Evolutionary conservation across 2,888 invertebrate species (phyloP), one percentile per base, ranked within the genome.

Genomic region (Platynereis dumerilii): DNA sequence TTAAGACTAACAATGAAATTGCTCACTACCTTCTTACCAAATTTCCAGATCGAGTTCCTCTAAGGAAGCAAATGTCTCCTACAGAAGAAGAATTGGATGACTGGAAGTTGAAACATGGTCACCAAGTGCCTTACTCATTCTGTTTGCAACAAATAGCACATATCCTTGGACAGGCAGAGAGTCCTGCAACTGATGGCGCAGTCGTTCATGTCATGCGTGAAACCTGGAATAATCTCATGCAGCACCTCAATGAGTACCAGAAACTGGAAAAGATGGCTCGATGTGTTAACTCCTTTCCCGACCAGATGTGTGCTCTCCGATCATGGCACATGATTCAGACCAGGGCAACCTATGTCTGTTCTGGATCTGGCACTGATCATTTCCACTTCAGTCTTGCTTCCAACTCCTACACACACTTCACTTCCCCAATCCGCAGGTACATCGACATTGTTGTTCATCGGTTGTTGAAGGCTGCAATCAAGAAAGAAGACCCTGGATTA

Each of bases 361-460:
- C 79, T 10, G 79, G 76, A n/a, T 54, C 45, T 34, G 53, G 45
- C 12, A 54, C 64, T 2, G 64, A 61, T 20, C 69, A 71, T 58
- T 45, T 52, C 1, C 96, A 96, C 86, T 96, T 91, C 83, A 94
- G 94, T 5, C 85, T 96, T 26, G 92, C 91, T 80, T 89, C 92
- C 52, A 90, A 92, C 2, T 87, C 92, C 60, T 96, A 96, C 80
- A 95, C 96, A 0, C 96, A 96, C 85, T 96, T 96, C 79, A 96
- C 96, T 0, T 95, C 95, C 52, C 96, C 96, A 0, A 96, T 96
- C 71, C 86, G 96, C 79, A 88, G 89, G 45, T 89, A 89, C 86
- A 90, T 94, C 1, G 96, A 96, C 83, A 89, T 94, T 48, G 88
- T 95, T 85, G 95, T 96, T 1, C 96, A 96, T 77, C 85, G 90